Conservation (phyloP, 2,888 invertebrate species). For the Drepana falcataria region DNA sequence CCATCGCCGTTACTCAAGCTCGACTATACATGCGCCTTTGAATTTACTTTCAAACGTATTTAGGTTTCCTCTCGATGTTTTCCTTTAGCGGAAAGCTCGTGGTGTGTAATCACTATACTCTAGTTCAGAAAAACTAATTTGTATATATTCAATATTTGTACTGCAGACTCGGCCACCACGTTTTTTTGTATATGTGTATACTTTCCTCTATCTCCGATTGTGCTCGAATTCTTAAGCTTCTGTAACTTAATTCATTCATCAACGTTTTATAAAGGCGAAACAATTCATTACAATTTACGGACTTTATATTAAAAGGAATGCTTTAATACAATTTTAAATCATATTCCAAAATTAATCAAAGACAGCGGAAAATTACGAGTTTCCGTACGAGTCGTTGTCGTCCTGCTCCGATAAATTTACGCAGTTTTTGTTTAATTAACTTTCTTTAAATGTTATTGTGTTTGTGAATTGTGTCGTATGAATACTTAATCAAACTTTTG, state of each 20-base stretch:
- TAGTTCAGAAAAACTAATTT: too few species aligned
- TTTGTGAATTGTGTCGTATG: background rate
- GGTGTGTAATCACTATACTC: too few species aligned
- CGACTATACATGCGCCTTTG: too few species aligned
- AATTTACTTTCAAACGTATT: too few species aligned
- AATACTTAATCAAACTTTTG: background rate
- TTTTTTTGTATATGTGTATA: too few species aligned
- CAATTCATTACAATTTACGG: background rate
- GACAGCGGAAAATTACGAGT: background rate
- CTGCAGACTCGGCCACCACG: too few species aligned
- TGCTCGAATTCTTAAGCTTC: background rate
- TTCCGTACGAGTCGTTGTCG: background rate
- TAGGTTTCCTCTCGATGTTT: too few species aligned
- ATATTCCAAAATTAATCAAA: background rate
- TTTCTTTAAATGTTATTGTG: background rate
- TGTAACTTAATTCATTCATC: background rate
- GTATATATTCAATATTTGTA: too few species aligned
- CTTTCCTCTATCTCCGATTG: background rate
- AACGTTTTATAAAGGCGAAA: background rate
- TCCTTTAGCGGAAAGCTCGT: too few species aligned
- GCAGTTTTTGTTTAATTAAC: background rate
- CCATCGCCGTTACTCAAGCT: too few species aligned
- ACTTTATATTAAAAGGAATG: background rate
- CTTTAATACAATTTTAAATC: background rate
- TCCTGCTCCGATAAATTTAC: background rate